These are phyloP conservation scores for Neotoxoptera formosana DNA, from an alignment of 1,140 invertebrate genomes.

Conservation along the genomic window DNA sequence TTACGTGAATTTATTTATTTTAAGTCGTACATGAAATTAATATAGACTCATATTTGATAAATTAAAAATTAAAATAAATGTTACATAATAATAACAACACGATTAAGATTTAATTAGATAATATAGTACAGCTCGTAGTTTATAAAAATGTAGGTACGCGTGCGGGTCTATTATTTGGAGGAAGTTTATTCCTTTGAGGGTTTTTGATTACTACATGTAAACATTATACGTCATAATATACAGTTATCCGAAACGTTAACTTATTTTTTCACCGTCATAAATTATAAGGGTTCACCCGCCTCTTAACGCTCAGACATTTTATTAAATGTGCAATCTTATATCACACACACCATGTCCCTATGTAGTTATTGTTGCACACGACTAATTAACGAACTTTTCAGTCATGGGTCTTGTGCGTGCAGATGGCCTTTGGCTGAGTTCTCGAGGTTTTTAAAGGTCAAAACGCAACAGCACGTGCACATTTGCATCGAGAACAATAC, in stretches of 20 bases:
- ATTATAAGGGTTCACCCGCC: not conserved
- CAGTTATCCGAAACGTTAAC: not conserved
- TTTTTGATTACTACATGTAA: conserved; percentile 11
- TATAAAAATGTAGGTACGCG: not conserved
- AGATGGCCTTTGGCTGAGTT: not conserved
- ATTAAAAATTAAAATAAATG: not conserved
- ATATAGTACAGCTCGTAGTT: not conserved
- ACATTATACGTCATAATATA: not conserved
- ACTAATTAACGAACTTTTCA: conserved; percentile 27
- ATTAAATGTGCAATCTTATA: not conserved
- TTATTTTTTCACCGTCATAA: not conserved
- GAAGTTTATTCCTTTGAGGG: not conserved
- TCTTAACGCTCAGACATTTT: not conserved
- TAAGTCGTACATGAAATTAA: not conserved
- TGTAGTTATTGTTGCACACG: not conserved
- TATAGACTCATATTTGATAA: not conserved
- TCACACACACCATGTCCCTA: not conserved
- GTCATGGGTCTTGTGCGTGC: not conserved
- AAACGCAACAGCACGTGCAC: not conserved
- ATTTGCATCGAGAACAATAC: not conserved
- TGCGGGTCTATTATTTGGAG: not conserved
- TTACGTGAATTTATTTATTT: too few species aligned
- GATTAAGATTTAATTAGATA: not conserved
- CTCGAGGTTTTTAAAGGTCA: not conserved
- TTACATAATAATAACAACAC: not conserved